A percentile compares a stretch with the other conserved stretches of the same genome.
Evolutionary conservation across 2,113 vertebrate genomes (phyloP).

Genomic region (Desmodus rotundus): DNA sequence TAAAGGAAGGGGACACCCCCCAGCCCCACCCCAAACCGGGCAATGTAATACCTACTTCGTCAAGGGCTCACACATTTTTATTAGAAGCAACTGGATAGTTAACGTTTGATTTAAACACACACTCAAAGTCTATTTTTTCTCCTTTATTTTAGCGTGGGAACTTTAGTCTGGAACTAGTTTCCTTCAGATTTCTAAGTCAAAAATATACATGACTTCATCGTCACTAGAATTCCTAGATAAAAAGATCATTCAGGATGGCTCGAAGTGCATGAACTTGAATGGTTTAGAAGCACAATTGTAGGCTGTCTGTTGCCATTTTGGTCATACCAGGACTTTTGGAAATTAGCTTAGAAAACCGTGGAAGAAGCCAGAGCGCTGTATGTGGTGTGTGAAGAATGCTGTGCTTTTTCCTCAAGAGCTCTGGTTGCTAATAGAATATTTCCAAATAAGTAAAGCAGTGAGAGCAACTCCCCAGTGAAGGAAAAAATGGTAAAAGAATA

Average conservation of each 20-base stretch:
- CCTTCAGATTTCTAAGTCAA: constrained; percentile 46
- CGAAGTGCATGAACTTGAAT: constrained; percentile 42
- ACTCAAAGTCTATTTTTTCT: neutral
- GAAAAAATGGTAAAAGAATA: neutral
- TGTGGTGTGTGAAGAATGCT: constrained; percentile 39
- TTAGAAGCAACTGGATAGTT: neutral
- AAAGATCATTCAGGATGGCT: constrained; percentile 56
- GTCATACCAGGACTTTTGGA: constrained; percentile 62
- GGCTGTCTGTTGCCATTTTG: constrained; percentile 35
- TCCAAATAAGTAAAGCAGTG: constrained; percentile 56
- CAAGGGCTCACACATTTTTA: neutral
- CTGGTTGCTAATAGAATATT: constrained; percentile 43
- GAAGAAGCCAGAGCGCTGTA: neutral
- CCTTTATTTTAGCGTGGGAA: constrained; percentile 16
- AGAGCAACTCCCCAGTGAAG: neutral
- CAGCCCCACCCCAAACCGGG: neutral
- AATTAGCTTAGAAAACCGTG: constrained; percentile 57
- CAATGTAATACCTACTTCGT: neutral
- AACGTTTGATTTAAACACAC: neutral
- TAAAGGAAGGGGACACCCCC: neutral
- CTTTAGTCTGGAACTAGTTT: constrained; percentile 44
- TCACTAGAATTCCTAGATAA: constrained; percentile 67
- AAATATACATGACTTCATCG: constrained; percentile 64
- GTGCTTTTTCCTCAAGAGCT: constrained; percentile 26
- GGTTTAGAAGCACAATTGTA: constrained; percentile 34